Conservation (phyloP, 92 coral and sea anemone genomes). For the Epizoanthus illoricatus region DNA sequence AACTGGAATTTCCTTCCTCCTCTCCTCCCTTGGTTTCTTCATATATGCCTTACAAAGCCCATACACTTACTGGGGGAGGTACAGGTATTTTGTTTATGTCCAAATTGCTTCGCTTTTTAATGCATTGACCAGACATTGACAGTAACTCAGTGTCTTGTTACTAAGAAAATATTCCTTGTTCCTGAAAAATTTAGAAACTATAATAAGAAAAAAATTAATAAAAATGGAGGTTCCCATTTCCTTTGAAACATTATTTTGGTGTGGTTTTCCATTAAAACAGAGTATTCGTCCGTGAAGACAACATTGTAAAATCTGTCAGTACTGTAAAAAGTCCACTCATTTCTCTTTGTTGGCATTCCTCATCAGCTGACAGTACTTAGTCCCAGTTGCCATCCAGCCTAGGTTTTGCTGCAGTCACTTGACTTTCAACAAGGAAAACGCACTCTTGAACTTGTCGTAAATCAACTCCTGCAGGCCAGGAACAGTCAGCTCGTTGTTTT, state of each 20-base stretch:
- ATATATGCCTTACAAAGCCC: too few relatives aligned
- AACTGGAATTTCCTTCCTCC: too few relatives aligned
- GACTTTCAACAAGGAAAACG: constrained; percentile 27
- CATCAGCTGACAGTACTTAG: constrained; percentile 54
- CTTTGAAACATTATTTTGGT: constrained; percentile 27
- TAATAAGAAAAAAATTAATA: too few relatives aligned
- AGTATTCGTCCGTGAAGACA: constrained; percentile 35
- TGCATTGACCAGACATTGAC: too few relatives aligned
- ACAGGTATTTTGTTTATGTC: too few relatives aligned
- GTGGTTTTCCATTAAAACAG: constrained; percentile 28
- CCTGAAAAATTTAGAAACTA: too few relatives aligned
- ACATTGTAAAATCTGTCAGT: constrained; percentile 29
- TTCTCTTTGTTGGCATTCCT: constrained; percentile 30
- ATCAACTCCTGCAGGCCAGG: constrained; percentile 6
- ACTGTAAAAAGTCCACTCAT: constrained; percentile 6
- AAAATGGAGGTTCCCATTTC: too few relatives aligned
- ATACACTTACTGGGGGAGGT: too few relatives aligned
- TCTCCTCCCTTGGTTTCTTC: too few relatives aligned
- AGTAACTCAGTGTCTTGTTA: too few relatives aligned
- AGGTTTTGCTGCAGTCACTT: constrained; percentile 24
- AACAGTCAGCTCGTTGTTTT: constrained; percentile 40
- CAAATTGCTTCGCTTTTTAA: too few relatives aligned
- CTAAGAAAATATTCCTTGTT: too few relatives aligned
- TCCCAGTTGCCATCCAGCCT: constrained; percentile 50
- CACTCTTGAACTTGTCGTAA: neutral